phyloP scores from a whole-genome alignment of 2,888 invertebrate genomes.

The Lypha dubia region DNA sequence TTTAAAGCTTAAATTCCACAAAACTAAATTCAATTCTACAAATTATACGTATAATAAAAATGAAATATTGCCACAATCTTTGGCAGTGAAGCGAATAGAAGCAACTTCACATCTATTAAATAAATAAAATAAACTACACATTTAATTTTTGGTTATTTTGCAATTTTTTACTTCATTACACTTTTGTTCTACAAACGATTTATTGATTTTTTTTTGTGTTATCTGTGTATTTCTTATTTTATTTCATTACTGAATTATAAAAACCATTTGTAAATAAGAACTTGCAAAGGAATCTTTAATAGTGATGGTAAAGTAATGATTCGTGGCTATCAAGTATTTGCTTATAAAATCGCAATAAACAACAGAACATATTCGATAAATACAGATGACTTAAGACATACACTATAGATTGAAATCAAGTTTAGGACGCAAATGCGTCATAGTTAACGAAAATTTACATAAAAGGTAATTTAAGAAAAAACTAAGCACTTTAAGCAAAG shows the following conservation, averaged over 20 bases:
- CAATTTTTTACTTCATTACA: constrained; percentile 83
- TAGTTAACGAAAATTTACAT: no score
- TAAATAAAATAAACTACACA: constrained; percentile 64
- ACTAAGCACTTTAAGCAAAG: no score
- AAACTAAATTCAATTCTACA: background rate
- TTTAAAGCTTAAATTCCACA: background rate
- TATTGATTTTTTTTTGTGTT: constrained; percentile 18
- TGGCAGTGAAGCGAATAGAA: background rate
- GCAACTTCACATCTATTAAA: constrained; percentile 28
- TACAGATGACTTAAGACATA: no score
- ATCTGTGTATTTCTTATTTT: constrained; percentile 23
- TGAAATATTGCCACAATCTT: background rate
- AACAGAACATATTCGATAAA: no score
- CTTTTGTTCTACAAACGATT: constrained; percentile 70
- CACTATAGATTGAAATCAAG: no score
- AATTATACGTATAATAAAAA: constrained; percentile 7
- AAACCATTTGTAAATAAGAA: constrained; percentile 61
- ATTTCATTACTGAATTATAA: constrained; percentile 45
- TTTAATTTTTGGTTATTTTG: constrained; percentile 83
- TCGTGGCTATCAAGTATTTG: background rate
- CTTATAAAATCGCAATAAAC: background rate
- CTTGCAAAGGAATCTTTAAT: constrained; percentile 27
- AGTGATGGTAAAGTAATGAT: background rate
- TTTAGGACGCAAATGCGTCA: no score
- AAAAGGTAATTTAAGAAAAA: no score